Base-by-base conservation (phyloP, 2,797 vertebrate species). In the Chromobotia macracanthus region DNA sequence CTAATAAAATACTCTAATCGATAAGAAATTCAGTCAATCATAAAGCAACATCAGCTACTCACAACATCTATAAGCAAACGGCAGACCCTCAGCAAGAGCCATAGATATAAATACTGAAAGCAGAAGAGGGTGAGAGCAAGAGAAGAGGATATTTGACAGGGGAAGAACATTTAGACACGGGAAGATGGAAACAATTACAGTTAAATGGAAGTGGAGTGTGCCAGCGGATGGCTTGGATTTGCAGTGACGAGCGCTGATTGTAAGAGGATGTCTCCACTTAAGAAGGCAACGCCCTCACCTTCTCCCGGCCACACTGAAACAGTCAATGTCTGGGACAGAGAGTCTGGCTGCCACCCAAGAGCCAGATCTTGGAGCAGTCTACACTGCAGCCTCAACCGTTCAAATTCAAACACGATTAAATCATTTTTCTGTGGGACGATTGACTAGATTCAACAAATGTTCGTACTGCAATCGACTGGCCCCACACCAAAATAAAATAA, bases 181-280 rank as follows among this genome's bases (percentile, higher is more conserved):
- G 6, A 89, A 91, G 91, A 94, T 95, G 94, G 95, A 95, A 95
- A 92, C 92, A 93, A 95, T 96, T 95, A 95, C 85, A 82, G 66
- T 91, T 90, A 93, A 93, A 89, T 89, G 90, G 92, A 90, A 93
- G 89, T 86, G 79, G 85, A 66, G 80, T 64, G 80, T 82, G 75
- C 87, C 87, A 84, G 85, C 75, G 89, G 89, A 86, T 90, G 88
- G 89, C 90, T 94, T 93, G 86, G 89, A 91, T 92, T 92, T 90
- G 85, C 76, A 76, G 31, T 71, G 84, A 88, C 90, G 90, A 91
- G 72, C 90, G 87, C 90, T 95, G 95, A 96, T 95, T 96, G 94
- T 93, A 91, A 92, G 90, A 96, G 93, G 94, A 96, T 94, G 95
- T 91, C 94, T 94, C 93, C 92, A 95, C 92, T 95, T 94, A 95